These are phyloP conservation scores for Garra rufa DNA, from an alignment of 2,113 vertebrate genomes.

Conservation along the genomic window DNA sequence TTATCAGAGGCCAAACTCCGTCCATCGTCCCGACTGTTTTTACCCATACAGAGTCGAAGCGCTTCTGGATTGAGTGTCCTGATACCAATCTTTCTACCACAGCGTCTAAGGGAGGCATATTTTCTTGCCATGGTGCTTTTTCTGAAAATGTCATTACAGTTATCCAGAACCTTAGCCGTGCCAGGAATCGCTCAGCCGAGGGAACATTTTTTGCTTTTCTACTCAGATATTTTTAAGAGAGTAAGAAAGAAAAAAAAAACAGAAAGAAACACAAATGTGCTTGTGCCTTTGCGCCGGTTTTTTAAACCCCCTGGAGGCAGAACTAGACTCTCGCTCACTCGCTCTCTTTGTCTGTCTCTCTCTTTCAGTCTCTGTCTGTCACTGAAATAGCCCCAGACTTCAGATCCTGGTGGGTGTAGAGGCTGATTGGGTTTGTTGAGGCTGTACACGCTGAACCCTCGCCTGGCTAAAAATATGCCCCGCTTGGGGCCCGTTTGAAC, in stretches of 20 bases:
- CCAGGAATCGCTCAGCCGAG: slow-evolving; percentile 74
- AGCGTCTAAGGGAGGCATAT: slow-evolving; percentile 68
- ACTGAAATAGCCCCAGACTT: slow-evolving; percentile 33
- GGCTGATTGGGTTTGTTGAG: slow-evolving; percentile 59
- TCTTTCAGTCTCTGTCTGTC: slow-evolving; percentile 34
- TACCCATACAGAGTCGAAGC: slow-evolving; percentile 23
- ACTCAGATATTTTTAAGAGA: slow-evolving; percentile 79
- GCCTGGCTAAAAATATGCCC: slow-evolving; percentile 57
- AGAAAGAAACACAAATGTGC: slow-evolving; percentile 54
- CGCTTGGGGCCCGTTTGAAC: slow-evolving; percentile 61
- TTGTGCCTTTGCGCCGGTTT: slow-evolving; percentile 3
- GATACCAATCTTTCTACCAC: slow-evolving; percentile 63
- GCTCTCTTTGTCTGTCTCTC: slow-evolving; percentile 9
- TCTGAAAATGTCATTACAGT: slow-evolving; percentile 80
- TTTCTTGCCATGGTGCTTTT: slow-evolving; percentile 55
- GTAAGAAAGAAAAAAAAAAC: slow-evolving; percentile 33
- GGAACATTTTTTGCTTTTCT: slow-evolving; percentile 62
- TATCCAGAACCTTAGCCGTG: slow-evolving; percentile 58
- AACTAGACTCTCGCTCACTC: slow-evolving; percentile 22
- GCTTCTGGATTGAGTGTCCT: slow-evolving; percentile 44
- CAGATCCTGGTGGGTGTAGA: slow-evolving; percentile 54
- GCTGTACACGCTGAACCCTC: slow-evolving; percentile 62
- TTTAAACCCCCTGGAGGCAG: slow-evolving; percentile 37
- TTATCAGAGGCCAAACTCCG: slow-evolving; percentile 20
- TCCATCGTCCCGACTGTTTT: slow-evolving; percentile 28